Evolutionary conservation across 2,797 vertebrate species (phyloP), one percentile per base, ranked within the genome.

Genomic region (Rhinichthys osculus): DNA sequence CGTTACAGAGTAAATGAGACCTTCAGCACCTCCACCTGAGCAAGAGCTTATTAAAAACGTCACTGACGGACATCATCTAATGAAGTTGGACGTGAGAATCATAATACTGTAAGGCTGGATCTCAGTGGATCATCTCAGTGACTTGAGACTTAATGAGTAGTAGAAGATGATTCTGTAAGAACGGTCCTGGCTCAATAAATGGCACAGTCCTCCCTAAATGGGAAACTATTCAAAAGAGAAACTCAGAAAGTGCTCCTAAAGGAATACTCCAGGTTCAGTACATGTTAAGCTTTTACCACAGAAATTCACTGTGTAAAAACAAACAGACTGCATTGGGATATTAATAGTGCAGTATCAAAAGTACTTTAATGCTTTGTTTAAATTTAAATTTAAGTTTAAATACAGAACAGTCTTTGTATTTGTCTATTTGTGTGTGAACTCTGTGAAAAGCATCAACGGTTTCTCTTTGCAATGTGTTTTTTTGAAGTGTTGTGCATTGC

Each of bases 11-110:
- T 10, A 85, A 86, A 85, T 76, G 35, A 74, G 80, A 85, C 62
- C 77, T 52, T 44, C 57, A 27, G 50, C 27, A 78, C 50, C 57
- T 79, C 84, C 88, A 86, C 79, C 85, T 71, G 84, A 85, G 84
- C 69, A 70, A 21, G 27, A 30, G 21, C 79, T 79, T 69, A 88
- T 81, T 77, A 76, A 66, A 77, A 50, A 83, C 17, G 3, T 70
- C 76, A 71, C 78, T 71, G 62, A 80, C 33, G 35, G 82, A 64
- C 78, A 57, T 78, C 42, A 17, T 35, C 81, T 77, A 77, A 83
- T 77, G 62, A 77, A 66, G 72, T 84, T 54, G 66, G 73, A 69
- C n/a, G 3, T 52, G 71, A 76, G 40, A 74, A 50, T 35, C 57
- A 67, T 44, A 66, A 84, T n/a, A 69, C 57, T 44, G 73, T 47